Evolutionary conservation across 2,797 vertebrate species (phyloP), one percentile per base, ranked within the genome.

Genomic region (Arnoldichthys spilopterus): DNA sequence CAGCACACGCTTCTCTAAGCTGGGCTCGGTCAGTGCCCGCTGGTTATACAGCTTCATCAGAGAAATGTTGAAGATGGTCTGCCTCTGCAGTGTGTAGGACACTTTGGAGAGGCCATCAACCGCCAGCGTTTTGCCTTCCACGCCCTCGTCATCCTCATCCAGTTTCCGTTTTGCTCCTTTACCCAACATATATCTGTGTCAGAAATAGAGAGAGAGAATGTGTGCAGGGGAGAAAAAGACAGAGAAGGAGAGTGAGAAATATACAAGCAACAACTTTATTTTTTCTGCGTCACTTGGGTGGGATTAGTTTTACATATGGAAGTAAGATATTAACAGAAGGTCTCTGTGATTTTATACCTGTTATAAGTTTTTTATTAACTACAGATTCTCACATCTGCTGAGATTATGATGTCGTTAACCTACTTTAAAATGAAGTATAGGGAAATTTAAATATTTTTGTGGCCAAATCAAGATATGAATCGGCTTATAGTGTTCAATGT

Each of bases 41-140:
- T 97, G 97, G 93, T 95, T 97, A 85, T 98, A 99, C 85, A 99
- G 94, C 91, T 99, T 98, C 98, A 99, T 98, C 90, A 99, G 94
- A 85, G 98, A 99, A 96, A 99, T 98, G 95, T 98, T 99, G 95
- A 98, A 98, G 94, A 99, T 97, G 94, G 97, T 98, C 95, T 98
- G 98, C 77, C 97, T 94, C 93, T 99, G 97, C 91, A 99, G 94
- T 77, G 96, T 98, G 95, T 99, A 99, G 18, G 98, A 98, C 89
- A 97, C 96, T 93, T 97, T 97, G 83, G 96, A 98, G 72, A 96
- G 94, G 88, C 96, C 96, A 3, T 97, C 96, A 0, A 85, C 88
- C 94, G 95, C 96, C 95, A 96, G 87, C 92, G 95, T 89, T 98
- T 98, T 97, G 97, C 95, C 95, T 98, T 98, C 98, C 97, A 98